Evolutionary conservation across 2,797 vertebrate genomes (phyloP).

Genomic region (Halcyon chelicuti): DNA sequence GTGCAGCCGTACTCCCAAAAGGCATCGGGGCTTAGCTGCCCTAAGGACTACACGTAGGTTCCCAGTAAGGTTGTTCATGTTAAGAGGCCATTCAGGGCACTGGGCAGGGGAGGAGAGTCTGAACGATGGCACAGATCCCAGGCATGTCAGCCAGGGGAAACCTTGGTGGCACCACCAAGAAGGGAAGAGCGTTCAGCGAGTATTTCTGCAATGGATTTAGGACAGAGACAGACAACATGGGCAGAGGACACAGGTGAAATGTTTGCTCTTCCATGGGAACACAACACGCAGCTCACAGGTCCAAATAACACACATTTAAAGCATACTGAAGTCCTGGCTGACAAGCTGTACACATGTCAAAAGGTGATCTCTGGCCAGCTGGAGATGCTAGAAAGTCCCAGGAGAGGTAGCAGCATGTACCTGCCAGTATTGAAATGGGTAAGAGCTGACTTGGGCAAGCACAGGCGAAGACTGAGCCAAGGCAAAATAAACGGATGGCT

Average conservation of each 20-base stretch:
- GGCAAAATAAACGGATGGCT: neutral
- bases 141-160: neutral
- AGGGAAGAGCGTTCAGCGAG: neutral
- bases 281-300: neutral
- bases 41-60: neutral
- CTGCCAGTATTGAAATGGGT: neutral
- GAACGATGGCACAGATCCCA: neutral
- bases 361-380: neutral
- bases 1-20: neutral
- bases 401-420: slow-evolving; percentile 7
- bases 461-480: neutral
- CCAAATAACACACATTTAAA: neutral
- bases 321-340: neutral
- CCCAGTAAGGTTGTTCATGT: rapidly evolving
- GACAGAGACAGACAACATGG: neutral
- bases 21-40: neutral
- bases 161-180: neutral
- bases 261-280: neutral
- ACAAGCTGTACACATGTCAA: neutral
- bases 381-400: neutral
- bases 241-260: neutral
- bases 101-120: neutral
- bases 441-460: neutral
- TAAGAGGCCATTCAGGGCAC: neutral
- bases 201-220: neutral